phyloP scores from a whole-genome alignment of 2,113 vertebrate genomes.

The Pterocles burchelli region DNA sequence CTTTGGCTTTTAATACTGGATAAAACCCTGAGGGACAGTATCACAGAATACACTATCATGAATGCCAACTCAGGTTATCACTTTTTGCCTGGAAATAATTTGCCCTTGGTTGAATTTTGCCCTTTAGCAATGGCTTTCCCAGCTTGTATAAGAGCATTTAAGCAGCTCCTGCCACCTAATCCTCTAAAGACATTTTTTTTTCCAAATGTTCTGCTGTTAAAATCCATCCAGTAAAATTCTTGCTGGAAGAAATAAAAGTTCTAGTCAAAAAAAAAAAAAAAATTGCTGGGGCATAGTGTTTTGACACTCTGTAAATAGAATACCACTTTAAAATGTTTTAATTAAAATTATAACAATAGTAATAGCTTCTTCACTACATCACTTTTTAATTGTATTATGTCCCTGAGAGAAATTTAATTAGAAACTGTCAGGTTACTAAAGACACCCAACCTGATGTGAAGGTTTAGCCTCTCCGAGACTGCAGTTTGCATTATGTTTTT shows the following conservation, averaged over 20 bases:
- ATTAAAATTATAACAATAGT: background rate
- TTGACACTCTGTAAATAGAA: background rate
- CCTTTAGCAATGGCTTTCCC: background rate
- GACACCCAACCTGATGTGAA: background rate
- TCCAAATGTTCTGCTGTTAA: background rate
- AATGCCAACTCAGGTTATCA: background rate
- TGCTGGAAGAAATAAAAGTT: background rate
- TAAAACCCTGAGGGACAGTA: background rate
- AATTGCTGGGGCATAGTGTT: background rate
- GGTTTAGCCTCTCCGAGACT: background rate
- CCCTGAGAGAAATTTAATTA: constrained; percentile 11
- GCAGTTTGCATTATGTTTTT: constrained; percentile 15
- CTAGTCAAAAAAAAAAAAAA: background rate
- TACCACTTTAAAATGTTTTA: background rate
- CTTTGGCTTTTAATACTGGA: background rate
- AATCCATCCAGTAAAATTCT: background rate
- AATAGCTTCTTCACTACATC: background rate
- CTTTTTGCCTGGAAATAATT: background rate
- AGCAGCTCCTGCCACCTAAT: background rate
- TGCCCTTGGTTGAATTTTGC: background rate
- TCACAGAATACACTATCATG: background rate
- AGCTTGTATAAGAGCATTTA: background rate
- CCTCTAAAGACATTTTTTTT: background rate
- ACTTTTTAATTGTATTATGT: background rate
- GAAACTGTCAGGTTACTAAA: background rate